phyloP scores from a whole-genome alignment of 2,888 invertebrate species.

The Pachymerium ferrugineum region DNA sequence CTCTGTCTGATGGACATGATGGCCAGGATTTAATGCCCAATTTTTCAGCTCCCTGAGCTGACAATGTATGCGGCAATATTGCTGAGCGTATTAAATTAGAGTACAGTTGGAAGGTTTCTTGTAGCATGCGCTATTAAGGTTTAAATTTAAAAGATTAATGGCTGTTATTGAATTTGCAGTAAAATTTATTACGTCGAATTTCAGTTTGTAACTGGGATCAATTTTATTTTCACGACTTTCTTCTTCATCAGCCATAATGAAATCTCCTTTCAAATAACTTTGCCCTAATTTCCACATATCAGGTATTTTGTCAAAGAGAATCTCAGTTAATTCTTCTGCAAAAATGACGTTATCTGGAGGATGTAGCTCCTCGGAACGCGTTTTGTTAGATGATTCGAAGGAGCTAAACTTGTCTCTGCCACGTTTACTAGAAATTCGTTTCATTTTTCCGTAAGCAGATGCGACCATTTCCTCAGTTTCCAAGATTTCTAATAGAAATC shows the following conservation, averaged over 20 bases:
- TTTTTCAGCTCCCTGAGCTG: slow-evolving; percentile 44
- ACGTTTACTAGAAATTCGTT: background rate
- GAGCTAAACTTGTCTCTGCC: slow-evolving; percentile 28
- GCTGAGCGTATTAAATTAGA: slow-evolving; percentile 67
- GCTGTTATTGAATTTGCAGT: no score
- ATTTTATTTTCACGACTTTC: background rate
- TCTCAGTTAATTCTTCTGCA: slow-evolving; percentile 70
- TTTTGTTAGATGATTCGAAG: slow-evolving; percentile 30
- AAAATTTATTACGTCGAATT: slow-evolving; percentile 74
- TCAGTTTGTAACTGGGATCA: slow-evolving; percentile 64
- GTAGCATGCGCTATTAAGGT: slow-evolving; percentile 53
- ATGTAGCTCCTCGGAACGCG: slow-evolving; percentile 34
- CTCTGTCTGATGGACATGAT: slow-evolving; percentile 37
- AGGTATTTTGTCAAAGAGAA: slow-evolving; percentile 70
- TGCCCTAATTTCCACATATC: slow-evolving; percentile 94
- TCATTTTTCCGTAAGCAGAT: background rate
- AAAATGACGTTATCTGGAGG: slow-evolving; percentile 67
- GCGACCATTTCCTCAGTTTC: background rate
- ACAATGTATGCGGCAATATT: slow-evolving; percentile 60
- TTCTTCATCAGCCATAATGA: slow-evolving; percentile 58
- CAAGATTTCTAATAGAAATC: background rate
- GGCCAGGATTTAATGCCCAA: slow-evolving; percentile 55
- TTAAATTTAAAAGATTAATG: background rate
- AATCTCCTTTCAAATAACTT: slow-evolving; percentile 84
- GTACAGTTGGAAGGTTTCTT: slow-evolving; percentile 68